Evolutionary conservation across 2,797 vertebrate genomes (phyloP).

Genomic region (Alectoris magna): DNA sequence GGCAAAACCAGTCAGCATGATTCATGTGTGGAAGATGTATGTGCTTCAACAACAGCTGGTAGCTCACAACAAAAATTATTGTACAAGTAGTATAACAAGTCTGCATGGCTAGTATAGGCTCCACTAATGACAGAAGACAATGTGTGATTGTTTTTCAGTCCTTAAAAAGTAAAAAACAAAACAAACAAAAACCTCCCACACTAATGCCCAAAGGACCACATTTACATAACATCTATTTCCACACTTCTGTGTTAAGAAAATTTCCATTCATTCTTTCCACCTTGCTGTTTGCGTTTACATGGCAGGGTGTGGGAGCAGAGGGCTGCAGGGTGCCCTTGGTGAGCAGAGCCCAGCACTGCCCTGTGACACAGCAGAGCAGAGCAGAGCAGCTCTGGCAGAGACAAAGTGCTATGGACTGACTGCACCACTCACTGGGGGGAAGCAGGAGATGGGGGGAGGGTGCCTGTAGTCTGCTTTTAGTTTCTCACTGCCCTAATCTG

Average conservation of each 20-base stretch:
- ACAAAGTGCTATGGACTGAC: background rate
- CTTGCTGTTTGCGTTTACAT: background rate
- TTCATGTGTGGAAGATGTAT: background rate
- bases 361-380: no score
- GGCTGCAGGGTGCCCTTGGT: no score
- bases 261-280: background rate
- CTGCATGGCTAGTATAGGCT: background rate
- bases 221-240: background rate
- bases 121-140: conserved; percentile 8
- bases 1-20: background rate
- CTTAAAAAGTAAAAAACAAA: background rate
- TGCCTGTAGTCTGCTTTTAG: background rate
- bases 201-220: background rate
- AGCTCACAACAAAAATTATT: background rate
- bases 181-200: background rate
- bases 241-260: background rate
- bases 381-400: background rate
- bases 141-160: background rate
- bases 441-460: background rate
- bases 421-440: no score
- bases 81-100: background rate
- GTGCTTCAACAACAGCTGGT: background rate
- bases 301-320: background rate
- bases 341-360: no score
- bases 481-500: background rate